Evolutionary conservation across 2,113 vertebrate genomes (phyloP), one percentile per base, ranked within the genome.

Genomic region (Myocastor coypus): DNA sequence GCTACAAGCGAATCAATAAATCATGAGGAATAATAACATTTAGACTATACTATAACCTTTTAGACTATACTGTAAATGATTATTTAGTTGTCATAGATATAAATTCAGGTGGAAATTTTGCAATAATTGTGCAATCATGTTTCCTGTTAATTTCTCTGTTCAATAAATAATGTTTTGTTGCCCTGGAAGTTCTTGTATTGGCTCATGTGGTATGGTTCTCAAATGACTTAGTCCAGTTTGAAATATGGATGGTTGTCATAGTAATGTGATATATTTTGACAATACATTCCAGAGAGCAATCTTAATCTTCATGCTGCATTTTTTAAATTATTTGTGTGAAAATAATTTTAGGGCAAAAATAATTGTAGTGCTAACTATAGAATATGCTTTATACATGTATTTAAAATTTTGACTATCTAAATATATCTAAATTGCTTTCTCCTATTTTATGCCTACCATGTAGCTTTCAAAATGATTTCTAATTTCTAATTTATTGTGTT

Each of bases 21-120:
- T 14, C 93, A 46, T 52, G 46, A 85, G 26, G 12, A 50, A 85
- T 78, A 83, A n/a, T 85, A 91, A 88, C 50, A 69, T 68, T 94
- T 87, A 92, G 26, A 82, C 92, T 94, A 20, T 87, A 13, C 52
- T 89, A n/a, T n/a, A n/a, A n/a, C n/a, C n/a, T n/a, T 73, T 94
- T 87, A 92, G 26, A 78, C 94, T 94, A 20, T 87, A 13, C 55
- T 89, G 50, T 92, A 81, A 94, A 85, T 55, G 46, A 80, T 93
- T 86, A 69, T 83, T 81, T 17, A 82, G 6, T 83, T 91, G 59
- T 6, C 55, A 52, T 77, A 71, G 5, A 73, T 96, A 4, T 81
- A 91, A 95, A 9, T 87, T 22, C 46, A 68, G 71, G 83, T 92
- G 80, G 26, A 78, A 46, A 95, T 95, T 96, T 93, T 68, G 26